Conservation (phyloP, 2,888 invertebrate species). For the Eupithecia inturbata region DNA sequence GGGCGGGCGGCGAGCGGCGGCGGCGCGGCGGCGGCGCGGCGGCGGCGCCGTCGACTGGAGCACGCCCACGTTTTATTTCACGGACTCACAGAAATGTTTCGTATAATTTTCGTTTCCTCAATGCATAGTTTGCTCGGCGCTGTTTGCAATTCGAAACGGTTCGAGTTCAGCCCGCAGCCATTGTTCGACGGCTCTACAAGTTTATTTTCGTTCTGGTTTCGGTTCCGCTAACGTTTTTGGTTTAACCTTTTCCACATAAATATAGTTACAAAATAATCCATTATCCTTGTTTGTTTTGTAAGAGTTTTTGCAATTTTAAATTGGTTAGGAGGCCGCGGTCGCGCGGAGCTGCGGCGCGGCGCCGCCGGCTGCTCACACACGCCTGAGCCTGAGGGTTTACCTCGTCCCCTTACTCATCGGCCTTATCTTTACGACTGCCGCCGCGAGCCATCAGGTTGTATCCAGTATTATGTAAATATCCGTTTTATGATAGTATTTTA, state of each 20-base stretch:
- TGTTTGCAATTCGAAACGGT: slow-evolving; percentile 37
- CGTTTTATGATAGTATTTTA: slow-evolving; percentile 47
- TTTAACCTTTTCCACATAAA: slow-evolving; percentile 30
- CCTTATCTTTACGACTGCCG: slow-evolving; percentile 45
- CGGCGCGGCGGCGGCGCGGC: slow-evolving; percentile 35
- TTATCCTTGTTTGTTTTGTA: slow-evolving; percentile 31
- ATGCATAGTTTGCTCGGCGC: slow-evolving; percentile 40
- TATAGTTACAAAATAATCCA: slow-evolving; percentile 35
- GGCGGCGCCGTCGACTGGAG: slow-evolving; percentile 28
- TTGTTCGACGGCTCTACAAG: slow-evolving; percentile 34
- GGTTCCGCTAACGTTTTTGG: slow-evolving; percentile 26
- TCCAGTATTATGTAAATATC: slow-evolving; percentile 46
- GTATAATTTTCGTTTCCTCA: slow-evolving; percentile 45
- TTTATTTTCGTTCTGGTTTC: slow-evolving; percentile 37
- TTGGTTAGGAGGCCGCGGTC: not conserved
- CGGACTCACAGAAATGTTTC: slow-evolving; percentile 41
- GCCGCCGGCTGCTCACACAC: not conserved
- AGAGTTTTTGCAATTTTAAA: slow-evolving; percentile 24
- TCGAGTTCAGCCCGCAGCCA: slow-evolving; percentile 37
- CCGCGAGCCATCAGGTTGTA: slow-evolving; percentile 33
- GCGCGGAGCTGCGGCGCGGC: not conserved
- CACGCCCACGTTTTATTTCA: slow-evolving; percentile 41
- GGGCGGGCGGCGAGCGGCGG: slow-evolving; percentile 18
- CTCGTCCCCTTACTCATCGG: slow-evolving; percentile 36
- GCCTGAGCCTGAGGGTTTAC: too few species aligned